phyloP scores from a whole-genome alignment of 2,797 vertebrate genomes.

The Nothura maculosa region DNA sequence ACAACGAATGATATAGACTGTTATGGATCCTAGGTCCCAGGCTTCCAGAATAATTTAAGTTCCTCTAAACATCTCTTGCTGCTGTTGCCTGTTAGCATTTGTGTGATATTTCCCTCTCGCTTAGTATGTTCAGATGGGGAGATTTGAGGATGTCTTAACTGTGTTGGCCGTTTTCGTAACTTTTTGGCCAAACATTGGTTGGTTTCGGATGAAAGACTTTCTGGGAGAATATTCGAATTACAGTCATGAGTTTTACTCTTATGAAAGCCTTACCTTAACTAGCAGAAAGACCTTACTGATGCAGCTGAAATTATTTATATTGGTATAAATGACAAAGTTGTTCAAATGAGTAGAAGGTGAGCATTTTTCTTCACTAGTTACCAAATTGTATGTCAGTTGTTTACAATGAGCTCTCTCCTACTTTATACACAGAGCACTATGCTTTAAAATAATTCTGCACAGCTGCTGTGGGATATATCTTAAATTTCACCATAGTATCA shows the following conservation, averaged over 20 bases:
- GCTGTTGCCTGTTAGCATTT: constrained; percentile 36
- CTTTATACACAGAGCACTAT: neutral
- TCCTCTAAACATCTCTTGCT: constrained; percentile 57
- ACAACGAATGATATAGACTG: constrained; percentile 76
- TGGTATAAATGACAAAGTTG: constrained; percentile 52
- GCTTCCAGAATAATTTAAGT: constrained; percentile 75
- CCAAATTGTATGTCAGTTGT: constrained; percentile 30
- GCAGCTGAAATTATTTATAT: neutral
- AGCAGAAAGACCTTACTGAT: neutral
- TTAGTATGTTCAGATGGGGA: neutral
- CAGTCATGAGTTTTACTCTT: neutral
- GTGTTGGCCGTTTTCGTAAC: neutral
- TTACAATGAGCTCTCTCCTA: constrained; percentile 37
- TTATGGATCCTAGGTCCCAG: constrained; percentile 75
- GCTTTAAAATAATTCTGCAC: constrained; percentile 46
- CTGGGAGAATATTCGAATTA: constrained; percentile 17
- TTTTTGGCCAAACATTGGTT: constrained; percentile 2
- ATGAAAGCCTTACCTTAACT: neutral
- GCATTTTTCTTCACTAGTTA: constrained; percentile 27
- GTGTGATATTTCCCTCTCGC: constrained; percentile 41
- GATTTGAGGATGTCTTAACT: neutral
- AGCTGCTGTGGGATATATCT: neutral
- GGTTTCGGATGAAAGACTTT: neutral
- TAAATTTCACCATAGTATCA: constrained; percentile 6
- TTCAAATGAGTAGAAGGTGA: constrained; percentile 11